A percentile compares a stretch with the other conserved stretches of the same genome.
Conservation (phyloP, 2,797 vertebrate genomes). For the Enteromius afrohamiltoni region DNA sequence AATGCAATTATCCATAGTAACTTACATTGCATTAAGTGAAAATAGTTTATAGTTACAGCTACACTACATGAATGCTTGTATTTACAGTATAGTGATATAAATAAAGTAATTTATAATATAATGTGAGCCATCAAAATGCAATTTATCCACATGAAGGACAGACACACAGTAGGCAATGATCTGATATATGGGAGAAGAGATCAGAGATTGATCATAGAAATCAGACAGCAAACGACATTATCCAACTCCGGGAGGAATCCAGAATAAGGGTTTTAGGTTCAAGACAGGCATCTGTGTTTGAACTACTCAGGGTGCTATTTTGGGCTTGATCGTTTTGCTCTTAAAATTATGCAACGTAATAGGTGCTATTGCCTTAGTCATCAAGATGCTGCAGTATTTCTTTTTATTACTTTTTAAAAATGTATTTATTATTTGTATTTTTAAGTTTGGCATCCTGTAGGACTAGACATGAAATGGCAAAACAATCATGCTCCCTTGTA, state of each 20-base stretch:
- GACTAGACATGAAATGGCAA: constrained; percentile 4
- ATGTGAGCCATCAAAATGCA: constrained; percentile 19
- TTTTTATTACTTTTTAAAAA: neutral
- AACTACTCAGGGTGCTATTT: constrained; percentile 15
- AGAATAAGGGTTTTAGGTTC: constrained; percentile 24
- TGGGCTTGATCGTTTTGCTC: constrained; percentile 43
- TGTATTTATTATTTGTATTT: neutral
- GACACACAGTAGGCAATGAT: constrained; percentile 14
- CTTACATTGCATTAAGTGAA: neutral
- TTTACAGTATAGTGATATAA: neutral
- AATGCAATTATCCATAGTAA: neutral
- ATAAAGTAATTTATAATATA: neutral
- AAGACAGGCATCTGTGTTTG: constrained; percentile 19
- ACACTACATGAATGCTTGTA: neutral
- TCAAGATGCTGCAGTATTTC: constrained; percentile 1
- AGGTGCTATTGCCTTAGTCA: neutral
- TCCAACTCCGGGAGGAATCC: constrained; percentile 34
- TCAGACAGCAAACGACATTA: constrained; percentile 5
- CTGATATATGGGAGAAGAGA: constrained; percentile 24
- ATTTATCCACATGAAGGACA: constrained; percentile 12
- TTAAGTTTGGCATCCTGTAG: neutral
- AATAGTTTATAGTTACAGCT: neutral
- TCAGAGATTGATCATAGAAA: constrained; percentile 39
- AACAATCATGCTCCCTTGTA: too few relatives aligned
- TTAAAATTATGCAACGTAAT: constrained; percentile 34